phyloP scores from a whole-genome alignment of 2,113 vertebrate species.

The Anarhynchus alexandrinus region DNA sequence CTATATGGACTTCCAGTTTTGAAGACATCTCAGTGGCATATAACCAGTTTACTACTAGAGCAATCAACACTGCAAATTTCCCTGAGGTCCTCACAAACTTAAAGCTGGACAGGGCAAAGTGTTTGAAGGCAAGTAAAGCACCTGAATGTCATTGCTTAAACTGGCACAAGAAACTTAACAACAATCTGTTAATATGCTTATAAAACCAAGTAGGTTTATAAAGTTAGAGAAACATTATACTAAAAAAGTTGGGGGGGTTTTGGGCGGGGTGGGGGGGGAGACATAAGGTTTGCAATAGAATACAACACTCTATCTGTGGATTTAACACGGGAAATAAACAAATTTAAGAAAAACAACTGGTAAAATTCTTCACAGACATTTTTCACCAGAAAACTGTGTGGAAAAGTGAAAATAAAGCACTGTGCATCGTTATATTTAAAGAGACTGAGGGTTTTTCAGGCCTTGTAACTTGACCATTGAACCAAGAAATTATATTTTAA shows the following conservation, averaged over 20 bases:
- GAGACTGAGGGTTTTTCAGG: background rate
- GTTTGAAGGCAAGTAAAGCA: background rate
- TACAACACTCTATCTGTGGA: background rate
- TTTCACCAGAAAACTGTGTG: background rate
- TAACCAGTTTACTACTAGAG: background rate
- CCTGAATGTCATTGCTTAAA: background rate
- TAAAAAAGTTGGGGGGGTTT: too few relatives aligned
- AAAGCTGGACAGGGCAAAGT: background rate
- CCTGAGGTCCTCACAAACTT: background rate
- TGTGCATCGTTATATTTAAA: background rate
- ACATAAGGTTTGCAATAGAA: background rate
- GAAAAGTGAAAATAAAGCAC: background rate
- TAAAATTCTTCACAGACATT: background rate
- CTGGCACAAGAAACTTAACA: background rate
- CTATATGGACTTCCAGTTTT: background rate
- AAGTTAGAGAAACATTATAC: background rate
- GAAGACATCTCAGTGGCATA: background rate
- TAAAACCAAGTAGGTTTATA: background rate
- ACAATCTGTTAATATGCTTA: background rate
- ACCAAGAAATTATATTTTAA: background rate
- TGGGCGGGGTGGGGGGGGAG: too few relatives aligned
- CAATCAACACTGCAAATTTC: background rate
- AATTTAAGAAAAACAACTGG: background rate
- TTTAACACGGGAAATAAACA: background rate
- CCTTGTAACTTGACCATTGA: background rate